Evolutionary conservation across 2,888 invertebrate species (phyloP), one percentile per base, ranked within the genome.

Genomic region (Drosophila lacicola): DNA sequence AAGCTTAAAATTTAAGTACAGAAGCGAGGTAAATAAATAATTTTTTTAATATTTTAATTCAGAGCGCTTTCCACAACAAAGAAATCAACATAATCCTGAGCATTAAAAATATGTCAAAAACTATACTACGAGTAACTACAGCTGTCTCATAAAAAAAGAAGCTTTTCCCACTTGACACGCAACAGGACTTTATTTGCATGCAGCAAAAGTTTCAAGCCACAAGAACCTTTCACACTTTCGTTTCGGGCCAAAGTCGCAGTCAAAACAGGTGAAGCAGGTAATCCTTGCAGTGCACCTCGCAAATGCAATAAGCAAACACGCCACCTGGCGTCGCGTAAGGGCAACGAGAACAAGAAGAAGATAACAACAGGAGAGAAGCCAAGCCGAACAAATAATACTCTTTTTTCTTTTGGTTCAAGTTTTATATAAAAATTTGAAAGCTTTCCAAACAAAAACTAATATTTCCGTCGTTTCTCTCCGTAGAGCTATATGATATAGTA

Each of bases 261-360:
- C 46, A 29, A 29, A 33, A 41, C 41, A 45, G 61, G 33, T 57
- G 54, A 11, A 19, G 46, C 42, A 44, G 60, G 44, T 55, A 74
- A 78, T 17, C 55, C 44, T 58, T 57, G 49, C 58, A 70, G 58
- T 54, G 57, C 54, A 73, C 80, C 78, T 80, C 78, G 78, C 68
- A 56, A 68, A 67, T 74, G 78, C 63, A 71, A 70, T 66, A 60
- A 70, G 66, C 70, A 70, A 73, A 65, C 61, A 69, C 57, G 67
- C 65, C 70, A 72, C n/a, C 68, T 71, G 72, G 66, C 65, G 72
- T 49, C 62, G 62, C 57, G 72, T 51, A 17, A 47, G 37, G 25
- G 46, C 42, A 49, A 51, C 37, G 29, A 39, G 8, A 8, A 29
- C 29, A 39, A 39, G 9, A 39, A 14, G 9, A 9, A 39, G n/a